These are phyloP conservation scores for Mimumesa dahlbomi DNA, from an alignment of 2,888 invertebrate genomes.

Conservation along the genomic window DNA sequence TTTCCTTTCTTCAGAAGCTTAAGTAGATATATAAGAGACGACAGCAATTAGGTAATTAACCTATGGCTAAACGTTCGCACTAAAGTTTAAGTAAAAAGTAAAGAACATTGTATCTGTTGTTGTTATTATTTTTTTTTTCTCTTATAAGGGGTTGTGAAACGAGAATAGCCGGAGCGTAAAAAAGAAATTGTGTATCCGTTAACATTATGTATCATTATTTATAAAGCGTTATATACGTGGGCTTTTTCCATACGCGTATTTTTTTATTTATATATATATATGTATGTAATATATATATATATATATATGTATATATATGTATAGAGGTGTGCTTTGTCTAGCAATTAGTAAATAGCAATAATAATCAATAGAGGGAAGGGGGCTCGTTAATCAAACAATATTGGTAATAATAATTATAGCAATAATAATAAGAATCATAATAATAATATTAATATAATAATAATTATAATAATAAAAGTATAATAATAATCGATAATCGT, in stretches of 20 bases:
- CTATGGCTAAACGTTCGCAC: conserved; percentile 68
- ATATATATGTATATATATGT: conserved; percentile 59
- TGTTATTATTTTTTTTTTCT: no score
- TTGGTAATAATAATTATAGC: conserved; percentile 53
- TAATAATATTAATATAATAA: conserved; percentile 51
- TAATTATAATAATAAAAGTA: conserved; percentile 52
- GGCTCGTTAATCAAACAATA: conserved; percentile 71
- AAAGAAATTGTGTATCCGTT: conserved; percentile 38
- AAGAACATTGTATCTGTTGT: no score
- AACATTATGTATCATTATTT: conserved; percentile 69
- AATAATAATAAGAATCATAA: conserved; percentile 47
- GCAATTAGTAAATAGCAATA: conserved; percentile 75
- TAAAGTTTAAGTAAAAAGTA: conserved; percentile 61
- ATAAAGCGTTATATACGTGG: conserved; percentile 70
- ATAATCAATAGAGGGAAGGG: conserved; percentile 68
- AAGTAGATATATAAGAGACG: conserved; percentile 67
- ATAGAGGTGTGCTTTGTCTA: conserved; percentile 68
- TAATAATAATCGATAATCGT: conserved; percentile 65
- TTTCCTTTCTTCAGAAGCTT: conserved; percentile 65
- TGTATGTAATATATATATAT: conserved; percentile 44
- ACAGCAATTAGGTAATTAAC: conserved; percentile 69
- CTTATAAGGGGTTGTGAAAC: conserved; percentile 4
- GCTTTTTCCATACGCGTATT: conserved; percentile 57
- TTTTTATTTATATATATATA: conserved; percentile 46
- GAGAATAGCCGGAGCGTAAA: conserved; percentile 29